These are phyloP conservation scores for Dendrophyllia cribrosa DNA, from an alignment of 64 coral and sea anemone species.

Conservation along the genomic window DNA sequence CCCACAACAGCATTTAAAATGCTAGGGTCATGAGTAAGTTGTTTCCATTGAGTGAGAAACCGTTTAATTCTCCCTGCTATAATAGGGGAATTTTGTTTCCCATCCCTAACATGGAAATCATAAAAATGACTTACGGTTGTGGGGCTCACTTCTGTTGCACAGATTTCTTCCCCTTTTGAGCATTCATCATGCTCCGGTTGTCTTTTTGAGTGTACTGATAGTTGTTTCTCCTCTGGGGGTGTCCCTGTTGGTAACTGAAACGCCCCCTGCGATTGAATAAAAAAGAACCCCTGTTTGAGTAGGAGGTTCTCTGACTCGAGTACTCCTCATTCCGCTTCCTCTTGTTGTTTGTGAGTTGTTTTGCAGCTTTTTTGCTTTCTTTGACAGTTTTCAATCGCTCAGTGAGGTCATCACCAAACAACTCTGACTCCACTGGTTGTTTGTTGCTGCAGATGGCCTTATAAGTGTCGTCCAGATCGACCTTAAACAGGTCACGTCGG, in stretches of 20 bases:
- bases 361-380: neutral
- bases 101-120: neutral
- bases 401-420: slow-evolving; percentile 34
- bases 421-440: neutral
- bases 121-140: slow-evolving; percentile 11
- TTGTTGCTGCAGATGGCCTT: slow-evolving; percentile 35
- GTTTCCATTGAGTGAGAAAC: neutral
- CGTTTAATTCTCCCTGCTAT: slow-evolving; percentile 5
- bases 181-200: too few species aligned
- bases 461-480: slow-evolving; percentile 8
- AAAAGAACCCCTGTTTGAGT: too few species aligned
- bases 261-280: too few species aligned
- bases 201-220: too few species aligned
- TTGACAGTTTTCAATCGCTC: slow-evolving; percentile 10
- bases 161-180: too few species aligned
- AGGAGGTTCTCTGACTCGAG: too few species aligned
- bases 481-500: slow-evolving; percentile 42
- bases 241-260: too few species aligned
- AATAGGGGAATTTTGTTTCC: neutral
- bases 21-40: neutral
- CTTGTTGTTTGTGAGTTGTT: slow-evolving; percentile 2
- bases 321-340: too few species aligned
- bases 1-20: slow-evolving; percentile 22
- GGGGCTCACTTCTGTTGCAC: too few species aligned
- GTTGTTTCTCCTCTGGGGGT: too few species aligned